These are phyloP conservation scores for Pachycephus smyrnensis DNA, from an alignment of 2,888 invertebrate species.

Conservation along the genomic window DNA sequence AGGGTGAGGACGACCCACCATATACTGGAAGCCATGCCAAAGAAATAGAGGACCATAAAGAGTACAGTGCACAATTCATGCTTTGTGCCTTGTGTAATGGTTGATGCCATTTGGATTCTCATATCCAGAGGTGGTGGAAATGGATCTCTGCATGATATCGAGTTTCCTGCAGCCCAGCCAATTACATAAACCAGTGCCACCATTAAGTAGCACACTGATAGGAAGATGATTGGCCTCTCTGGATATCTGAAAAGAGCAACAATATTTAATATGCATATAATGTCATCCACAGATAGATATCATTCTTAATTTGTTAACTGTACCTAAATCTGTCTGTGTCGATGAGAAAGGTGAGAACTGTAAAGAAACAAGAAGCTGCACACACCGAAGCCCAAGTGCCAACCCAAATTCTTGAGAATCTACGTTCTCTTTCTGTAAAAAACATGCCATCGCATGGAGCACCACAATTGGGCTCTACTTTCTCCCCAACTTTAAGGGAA, in stretches of 20 bases:
- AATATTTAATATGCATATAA: not conserved
- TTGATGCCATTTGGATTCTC: constrained; percentile 81
- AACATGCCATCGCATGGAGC: constrained; percentile 95
- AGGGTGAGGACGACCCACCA: constrained; percentile 98
- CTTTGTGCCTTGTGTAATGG: constrained; percentile 89
- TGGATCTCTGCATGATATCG: constrained; percentile 85
- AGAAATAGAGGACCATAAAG: constrained; percentile 96
- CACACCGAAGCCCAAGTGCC: constrained; percentile 94
- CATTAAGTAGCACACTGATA: constrained; percentile 96
- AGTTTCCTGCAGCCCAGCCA: constrained; percentile 85
- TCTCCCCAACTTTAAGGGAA: constrained; percentile 83
- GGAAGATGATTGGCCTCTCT: constrained; percentile 96
- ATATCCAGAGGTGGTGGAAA: constrained; percentile 78
- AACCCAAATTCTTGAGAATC: constrained; percentile 91
- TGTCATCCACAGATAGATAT: not conserved
- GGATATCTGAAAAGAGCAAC: constrained; percentile 79
- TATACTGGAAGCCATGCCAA: constrained; percentile 95
- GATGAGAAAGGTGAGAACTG: constrained; percentile 91
- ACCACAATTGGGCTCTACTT: constrained; percentile 81
- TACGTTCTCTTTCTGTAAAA: constrained; percentile 84
- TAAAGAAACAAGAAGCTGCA: constrained; percentile 91
- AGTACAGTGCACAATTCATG: constrained; percentile 90
- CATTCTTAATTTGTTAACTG: constrained; percentile 1
- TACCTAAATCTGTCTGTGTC: constrained; percentile 89
- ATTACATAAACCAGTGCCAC: constrained; percentile 93